These are phyloP conservation scores for Cirrhinus mrigala DNA, from an alignment of 2,797 vertebrate species.

Conservation along the genomic window DNA sequence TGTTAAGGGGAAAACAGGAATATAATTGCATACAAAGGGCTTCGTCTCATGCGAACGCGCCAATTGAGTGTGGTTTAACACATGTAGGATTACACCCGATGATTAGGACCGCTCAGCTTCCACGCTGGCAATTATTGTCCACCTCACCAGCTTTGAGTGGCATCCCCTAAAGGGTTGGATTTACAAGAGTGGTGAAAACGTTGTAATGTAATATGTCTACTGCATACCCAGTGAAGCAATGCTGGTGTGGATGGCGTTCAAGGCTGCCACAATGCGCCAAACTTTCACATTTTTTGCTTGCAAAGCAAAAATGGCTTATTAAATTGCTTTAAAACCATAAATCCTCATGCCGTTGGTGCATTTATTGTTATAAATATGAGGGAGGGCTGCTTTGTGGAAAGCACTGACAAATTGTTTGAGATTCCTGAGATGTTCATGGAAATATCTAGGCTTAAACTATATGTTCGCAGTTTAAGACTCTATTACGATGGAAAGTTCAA, in stretches of 20 bases:
- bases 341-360: background rate
- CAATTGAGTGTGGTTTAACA: slow-evolving; percentile 56
- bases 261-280: background rate
- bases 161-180: slow-evolving; percentile 24
- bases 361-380: background rate
- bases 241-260: slow-evolving; percentile 6
- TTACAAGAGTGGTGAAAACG: slow-evolving; percentile 26
- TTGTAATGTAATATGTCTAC: slow-evolving; percentile 11
- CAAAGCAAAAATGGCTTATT: slow-evolving; percentile 18
- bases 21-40: slow-evolving; percentile 22
- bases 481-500: background rate
- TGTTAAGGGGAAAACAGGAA: slow-evolving; percentile 48
- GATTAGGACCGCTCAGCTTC: slow-evolving; percentile 44
- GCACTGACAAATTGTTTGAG: background rate
- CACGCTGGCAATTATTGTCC: slow-evolving; percentile 25
- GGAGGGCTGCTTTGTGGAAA: background rate
- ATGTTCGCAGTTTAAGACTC: background rate
- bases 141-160: slow-evolving; percentile 36
- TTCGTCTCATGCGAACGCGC: slow-evolving; percentile 26
- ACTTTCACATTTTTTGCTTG: slow-evolving; percentile 3
- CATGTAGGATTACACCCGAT: slow-evolving; percentile 54
- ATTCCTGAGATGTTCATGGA: background rate
- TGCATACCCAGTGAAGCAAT: background rate
- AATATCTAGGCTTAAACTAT: background rate
- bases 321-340: slow-evolving; percentile 17